These are phyloP conservation scores for Eonycteris spelaea DNA, from an alignment of 2,113 vertebrate species.

Conservation along the genomic window DNA sequence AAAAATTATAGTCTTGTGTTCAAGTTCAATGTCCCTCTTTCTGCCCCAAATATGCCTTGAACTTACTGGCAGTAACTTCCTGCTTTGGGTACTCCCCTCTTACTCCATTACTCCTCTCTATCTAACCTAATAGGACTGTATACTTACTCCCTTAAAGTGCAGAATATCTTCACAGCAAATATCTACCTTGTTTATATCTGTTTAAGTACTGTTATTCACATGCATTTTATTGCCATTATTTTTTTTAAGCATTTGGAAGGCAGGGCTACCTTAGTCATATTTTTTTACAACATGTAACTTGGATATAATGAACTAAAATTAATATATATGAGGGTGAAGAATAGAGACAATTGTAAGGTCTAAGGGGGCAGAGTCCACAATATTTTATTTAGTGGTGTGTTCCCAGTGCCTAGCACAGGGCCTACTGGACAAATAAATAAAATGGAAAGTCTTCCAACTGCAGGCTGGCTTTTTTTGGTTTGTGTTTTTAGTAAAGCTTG, in stretches of 20 bases:
- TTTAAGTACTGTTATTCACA: background rate
- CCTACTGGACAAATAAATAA: background rate
- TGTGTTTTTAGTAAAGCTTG: background rate
- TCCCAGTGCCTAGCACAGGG: background rate
- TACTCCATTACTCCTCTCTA: background rate
- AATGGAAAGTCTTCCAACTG: background rate
- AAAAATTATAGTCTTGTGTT: background rate
- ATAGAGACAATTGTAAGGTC: background rate
- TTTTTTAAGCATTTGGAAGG: background rate
- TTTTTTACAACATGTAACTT: background rate
- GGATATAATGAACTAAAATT: background rate
- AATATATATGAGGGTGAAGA: background rate
- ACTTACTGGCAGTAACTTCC: background rate
- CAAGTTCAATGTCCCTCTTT: background rate
- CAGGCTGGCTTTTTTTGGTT: background rate
- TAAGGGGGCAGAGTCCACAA: accelerated
- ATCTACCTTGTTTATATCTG: background rate
- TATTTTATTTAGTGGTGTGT: background rate
- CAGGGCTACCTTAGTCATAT: background rate
- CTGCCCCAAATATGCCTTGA: background rate
- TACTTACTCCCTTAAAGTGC: background rate
- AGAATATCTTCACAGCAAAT: background rate
- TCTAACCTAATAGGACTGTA: background rate
- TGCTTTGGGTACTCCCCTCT: background rate
- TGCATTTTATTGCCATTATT: background rate